Percentiles rank a stretch among this genome's conserved stretches.
phyloP scores from a whole-genome alignment of 2,113 vertebrate genomes.

The Neodon shergylaensis region DNA sequence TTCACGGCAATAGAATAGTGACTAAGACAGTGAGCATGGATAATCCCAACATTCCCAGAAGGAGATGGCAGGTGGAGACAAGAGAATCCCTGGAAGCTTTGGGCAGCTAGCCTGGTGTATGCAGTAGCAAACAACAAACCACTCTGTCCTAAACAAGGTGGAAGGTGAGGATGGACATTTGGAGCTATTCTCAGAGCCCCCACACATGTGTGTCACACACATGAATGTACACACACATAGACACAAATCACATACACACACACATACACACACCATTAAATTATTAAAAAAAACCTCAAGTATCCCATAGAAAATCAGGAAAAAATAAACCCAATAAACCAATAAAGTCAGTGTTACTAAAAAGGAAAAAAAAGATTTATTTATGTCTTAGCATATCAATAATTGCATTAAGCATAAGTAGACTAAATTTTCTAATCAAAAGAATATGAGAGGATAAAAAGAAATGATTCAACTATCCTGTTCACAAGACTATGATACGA shows the following conservation, averaged over 20 bases:
- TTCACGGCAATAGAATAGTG: not conserved
- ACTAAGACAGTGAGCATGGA: not conserved
- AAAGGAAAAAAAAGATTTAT: not conserved
- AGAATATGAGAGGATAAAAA: not conserved
- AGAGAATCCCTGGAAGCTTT: not conserved
- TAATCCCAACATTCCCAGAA: not conserved
- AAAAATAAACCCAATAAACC: not conserved
- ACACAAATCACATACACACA: not conserved
- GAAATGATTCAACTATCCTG: not conserved
- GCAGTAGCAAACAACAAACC: not conserved
- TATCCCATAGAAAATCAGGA: not conserved
- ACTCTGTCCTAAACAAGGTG: not conserved
- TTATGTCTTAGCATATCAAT: not conserved
- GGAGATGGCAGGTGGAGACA: not conserved
- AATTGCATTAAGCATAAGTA: slow-evolving; percentile 40
- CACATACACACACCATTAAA: not conserved
- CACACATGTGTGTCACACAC: not conserved
- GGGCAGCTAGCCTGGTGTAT: not conserved
- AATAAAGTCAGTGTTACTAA: not conserved
- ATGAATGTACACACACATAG: not conserved
- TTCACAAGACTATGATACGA: not conserved
- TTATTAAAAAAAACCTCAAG: not conserved
- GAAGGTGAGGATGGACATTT: no score
- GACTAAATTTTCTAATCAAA: slow-evolving; percentile 1
- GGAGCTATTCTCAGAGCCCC: not conserved